Evolutionary conservation across 1,140 invertebrate genomes (phyloP), one percentile per base, ranked within the genome.

Genomic region (Geopemphigus sp.): DNA sequence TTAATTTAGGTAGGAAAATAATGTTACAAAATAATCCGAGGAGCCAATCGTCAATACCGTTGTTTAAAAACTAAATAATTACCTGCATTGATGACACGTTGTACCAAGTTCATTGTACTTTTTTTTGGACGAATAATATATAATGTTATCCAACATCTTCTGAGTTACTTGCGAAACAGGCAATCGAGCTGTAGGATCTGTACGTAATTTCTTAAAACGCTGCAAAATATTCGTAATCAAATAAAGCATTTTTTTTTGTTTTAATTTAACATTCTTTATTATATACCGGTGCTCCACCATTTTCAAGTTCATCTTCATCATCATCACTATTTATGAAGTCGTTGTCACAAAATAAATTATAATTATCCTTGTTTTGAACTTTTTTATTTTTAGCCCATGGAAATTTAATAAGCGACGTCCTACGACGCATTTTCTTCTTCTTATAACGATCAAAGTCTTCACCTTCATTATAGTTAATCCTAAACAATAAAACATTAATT

Each of bases 11-110:
- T 24, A 24, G 56, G 15, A 17, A 15, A 61, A 26, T 61, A 61
- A 17, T 61, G 14, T 26, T 61, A 1, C 6, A 26, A 15, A 14
- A 5, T 59, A 59, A 4, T 15, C 24, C 2, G 24, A 59, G 5
- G 22, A n/a, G 22, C 22, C 22, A n/a, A n/a, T n/a, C n/a, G n/a
- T n/a, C n/a, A n/a, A n/a, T 8, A 24, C 22, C 14, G 14, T 26
- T 24, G 19, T 47, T 68, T 2, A 19, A 50, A 53, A 66, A 26
- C n/a, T 1, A 45, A 0, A 17, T 0, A 70, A 22, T 12, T 57
- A 82, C 80, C 82, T 61, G 78, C 81, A 81, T 59, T 82, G 81
- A 56, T 82, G 81, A 66, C 82, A 82, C 17, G 82, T 81, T 22
- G 80, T 82, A 11, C 82, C 82, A 24, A 17, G 24, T 12, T 22